These are phyloP conservation scores for Dipodomys stephensi DNA, from an alignment of 2,113 vertebrate genomes.

Conservation along the genomic window DNA sequence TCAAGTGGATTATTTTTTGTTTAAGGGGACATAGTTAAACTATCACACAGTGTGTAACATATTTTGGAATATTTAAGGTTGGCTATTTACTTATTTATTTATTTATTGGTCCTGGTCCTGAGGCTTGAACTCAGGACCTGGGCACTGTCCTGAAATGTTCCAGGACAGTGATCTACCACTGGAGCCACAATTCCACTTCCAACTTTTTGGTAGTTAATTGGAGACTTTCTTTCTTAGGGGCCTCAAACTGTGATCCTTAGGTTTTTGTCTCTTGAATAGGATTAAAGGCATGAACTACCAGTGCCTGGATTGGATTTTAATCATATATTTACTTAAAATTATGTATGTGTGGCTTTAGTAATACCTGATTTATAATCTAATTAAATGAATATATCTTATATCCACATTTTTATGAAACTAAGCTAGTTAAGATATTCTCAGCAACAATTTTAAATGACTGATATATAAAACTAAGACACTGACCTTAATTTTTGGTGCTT, in stretches of 20 bases:
- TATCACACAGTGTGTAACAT: neutral
- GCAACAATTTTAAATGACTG: constrained; percentile 14
- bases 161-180: no score
- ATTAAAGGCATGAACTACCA: no score
- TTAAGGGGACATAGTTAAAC: constrained; percentile 36
- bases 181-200: no score
- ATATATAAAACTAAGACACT: constrained; percentile 3
- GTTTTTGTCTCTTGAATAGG: no score
- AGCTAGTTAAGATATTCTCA: constrained; percentile 14
- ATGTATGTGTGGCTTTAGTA: neutral
- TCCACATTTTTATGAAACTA: constrained; percentile 10
- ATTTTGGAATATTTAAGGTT: constrained; percentile 54
- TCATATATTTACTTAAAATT: constrained; percentile 26
- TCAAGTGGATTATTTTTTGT: constrained; percentile 28
- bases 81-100: constrained; percentile 16
- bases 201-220: no score
- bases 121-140: no score
- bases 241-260: no score
- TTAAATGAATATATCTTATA: constrained; percentile 30
- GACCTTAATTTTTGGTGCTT: constrained; percentile 37
- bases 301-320: neutral
- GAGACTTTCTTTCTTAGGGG: no score
- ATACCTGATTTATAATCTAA: neutral
- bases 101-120: no score
- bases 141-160: no score